Base-by-base conservation (phyloP, 2,888 invertebrate species). In the Danaus chrysippus region DNA sequence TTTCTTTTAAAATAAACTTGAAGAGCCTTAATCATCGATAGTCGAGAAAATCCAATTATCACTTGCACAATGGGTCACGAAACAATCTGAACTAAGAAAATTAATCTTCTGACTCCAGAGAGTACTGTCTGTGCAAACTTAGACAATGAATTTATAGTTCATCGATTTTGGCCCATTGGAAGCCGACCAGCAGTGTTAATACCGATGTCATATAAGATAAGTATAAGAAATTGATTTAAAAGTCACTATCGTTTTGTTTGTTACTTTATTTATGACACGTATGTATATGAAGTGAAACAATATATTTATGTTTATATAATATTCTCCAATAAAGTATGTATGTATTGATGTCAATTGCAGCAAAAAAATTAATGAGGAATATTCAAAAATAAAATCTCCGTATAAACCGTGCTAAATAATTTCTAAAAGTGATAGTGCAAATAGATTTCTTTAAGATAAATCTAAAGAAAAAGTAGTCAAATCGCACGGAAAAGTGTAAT, bases 21-120 rank as follows among this genome's bases (percentile, higher is more conserved):
- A 79, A 83, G 85, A 86, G 87, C 86, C 85, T 86, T 84, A 89
- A 89, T 89, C 86, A 83, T 79, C 81, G 86, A 86, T 83, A 85
- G 84, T 82, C 78, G 83, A 81, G 84, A 84, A 87, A 90, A 91
- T 91, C 87, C 91, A 91, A 91, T 91, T 91, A 91, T 86, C 86
- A 83, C 86, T 74, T 84, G 87, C 87, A 91, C 91, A 91, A 90
- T 89, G 86, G 90, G 88, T 88, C 88, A 88, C 90, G 88, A 90
- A 90, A 91, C 91, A 90, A 91, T 91, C 88, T 86, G 87, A 91
- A 91, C 91, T 91, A 89, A 91, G 91, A 91, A 91, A 90, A 91
- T 91, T 91, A 91, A 91, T 91, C 91, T 90, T 87, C 89, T 76
- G 84, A 86, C 88, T 88, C 88, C 87, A 87, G 87, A 84, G 86